Evolutionary conservation across 2,797 vertebrate genomes (phyloP).

Genomic region (Dromococcyx pavoninus): DNA sequence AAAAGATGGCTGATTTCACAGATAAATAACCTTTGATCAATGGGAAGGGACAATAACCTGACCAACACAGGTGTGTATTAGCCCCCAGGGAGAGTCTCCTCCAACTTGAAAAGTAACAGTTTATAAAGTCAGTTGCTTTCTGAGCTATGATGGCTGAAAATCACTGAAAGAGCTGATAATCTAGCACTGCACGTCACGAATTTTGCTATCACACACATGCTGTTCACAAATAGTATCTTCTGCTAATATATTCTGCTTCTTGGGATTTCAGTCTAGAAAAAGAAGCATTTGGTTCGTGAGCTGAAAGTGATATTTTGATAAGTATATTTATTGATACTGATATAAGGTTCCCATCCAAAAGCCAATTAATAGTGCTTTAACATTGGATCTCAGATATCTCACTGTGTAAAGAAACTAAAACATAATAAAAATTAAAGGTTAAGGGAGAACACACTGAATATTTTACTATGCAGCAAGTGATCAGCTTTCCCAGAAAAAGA

Average conservation of each 20-base stretch:
- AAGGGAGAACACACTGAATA: background rate
- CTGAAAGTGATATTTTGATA: background rate
- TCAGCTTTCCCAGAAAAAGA: background rate
- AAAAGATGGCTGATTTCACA: background rate
- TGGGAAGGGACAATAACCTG: background rate
- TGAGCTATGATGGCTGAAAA: background rate
- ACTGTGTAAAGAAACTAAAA: background rate
- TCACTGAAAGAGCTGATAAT: background rate
- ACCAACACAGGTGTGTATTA: background rate
- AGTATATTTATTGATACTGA: background rate
- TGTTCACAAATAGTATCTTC: background rate
- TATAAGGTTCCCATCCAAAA: background rate
- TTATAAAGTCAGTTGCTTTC: background rate
- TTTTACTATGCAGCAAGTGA: background rate
- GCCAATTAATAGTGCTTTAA: background rate
- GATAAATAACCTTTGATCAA: background rate
- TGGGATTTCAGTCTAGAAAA: background rate
- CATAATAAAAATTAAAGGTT: background rate
- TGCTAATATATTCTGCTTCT: background rate
- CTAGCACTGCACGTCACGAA: background rate
- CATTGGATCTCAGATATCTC: background rate
- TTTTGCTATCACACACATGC: background rate
- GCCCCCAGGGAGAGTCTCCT: background rate
- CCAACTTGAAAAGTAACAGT: background rate
- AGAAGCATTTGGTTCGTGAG: background rate